These are phyloP conservation scores for Phaethornis superciliosus DNA, from an alignment of 2,113 vertebrate species.

Conservation along the genomic window DNA sequence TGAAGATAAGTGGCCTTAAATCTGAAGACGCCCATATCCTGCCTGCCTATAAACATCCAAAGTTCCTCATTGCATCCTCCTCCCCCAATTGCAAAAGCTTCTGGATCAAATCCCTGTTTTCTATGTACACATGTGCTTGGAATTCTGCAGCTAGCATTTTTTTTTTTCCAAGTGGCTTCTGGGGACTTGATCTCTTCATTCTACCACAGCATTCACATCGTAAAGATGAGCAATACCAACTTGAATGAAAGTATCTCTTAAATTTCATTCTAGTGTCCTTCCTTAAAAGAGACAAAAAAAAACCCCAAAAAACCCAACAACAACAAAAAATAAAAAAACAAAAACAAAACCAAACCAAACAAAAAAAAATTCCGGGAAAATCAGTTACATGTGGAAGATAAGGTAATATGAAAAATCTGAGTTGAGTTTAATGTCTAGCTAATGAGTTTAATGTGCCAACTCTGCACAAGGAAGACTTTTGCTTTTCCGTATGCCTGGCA, in stretches of 20 bases:
- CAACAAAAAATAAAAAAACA: no score
- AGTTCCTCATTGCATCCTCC: neutral
- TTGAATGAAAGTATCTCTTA: neutral
- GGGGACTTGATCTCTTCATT: neutral
- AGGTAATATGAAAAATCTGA: neutral
- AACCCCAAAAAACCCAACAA: no score
- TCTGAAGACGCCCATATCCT: neutral
- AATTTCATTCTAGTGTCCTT: neutral
- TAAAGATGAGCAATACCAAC: neutral
- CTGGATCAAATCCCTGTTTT: neutral
- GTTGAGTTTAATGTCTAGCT: neutral
- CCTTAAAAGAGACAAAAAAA: neutral
- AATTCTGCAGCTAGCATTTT: neutral
- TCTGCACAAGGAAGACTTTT: neutral
- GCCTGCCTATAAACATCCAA: neutral
- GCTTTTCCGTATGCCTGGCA: neutral
- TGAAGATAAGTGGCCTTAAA: neutral
- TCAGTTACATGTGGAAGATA: neutral
- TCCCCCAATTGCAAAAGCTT: neutral
- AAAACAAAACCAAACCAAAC: no score
- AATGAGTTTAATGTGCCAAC: neutral
- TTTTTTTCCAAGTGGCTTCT: neutral
- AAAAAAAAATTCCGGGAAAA: neutral
- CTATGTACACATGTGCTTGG: accelerated
- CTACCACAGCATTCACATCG: neutral